Conservation (phyloP, 2,797 vertebrate species). For the Chloroceryle inda region DNA sequence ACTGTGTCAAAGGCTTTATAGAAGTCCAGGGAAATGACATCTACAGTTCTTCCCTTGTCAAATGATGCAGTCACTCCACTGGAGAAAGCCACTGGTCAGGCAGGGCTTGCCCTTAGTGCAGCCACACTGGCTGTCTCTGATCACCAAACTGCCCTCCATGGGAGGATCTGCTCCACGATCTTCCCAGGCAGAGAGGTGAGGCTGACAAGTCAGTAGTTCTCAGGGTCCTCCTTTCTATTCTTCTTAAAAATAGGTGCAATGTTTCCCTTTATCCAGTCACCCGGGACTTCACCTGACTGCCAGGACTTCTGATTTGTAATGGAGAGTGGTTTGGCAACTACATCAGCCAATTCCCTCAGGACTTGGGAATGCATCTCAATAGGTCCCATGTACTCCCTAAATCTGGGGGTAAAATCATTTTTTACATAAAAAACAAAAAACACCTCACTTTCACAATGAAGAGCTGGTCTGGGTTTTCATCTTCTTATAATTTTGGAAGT, state of each 20-base stretch:
- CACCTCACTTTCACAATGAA: not conserved
- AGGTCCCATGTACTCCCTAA: not conserved
- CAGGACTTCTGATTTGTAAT: not conserved
- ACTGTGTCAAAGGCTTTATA: not conserved
- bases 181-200: not conserved
- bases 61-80: not conserved
- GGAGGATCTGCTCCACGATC: not conserved
- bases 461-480: not conserved
- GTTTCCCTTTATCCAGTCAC: not conserved
- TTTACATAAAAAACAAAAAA: not conserved
- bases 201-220: not conserved
- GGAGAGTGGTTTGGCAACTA: not conserved
- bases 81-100: not conserved
- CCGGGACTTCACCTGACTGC: not conserved
- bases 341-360: not conserved
- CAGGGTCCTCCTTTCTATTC: not conserved
- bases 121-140: not conserved
- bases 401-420: accelerated
- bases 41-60: not conserved
- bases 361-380: not conserved
- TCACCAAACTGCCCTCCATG: not conserved
- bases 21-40: not conserved
- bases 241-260: not conserved
- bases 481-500: not conserved
- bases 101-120: not conserved